These are phyloP conservation scores for Morpho achilles DNA, from an alignment of 2,888 invertebrate species.

Conservation along the genomic window DNA sequence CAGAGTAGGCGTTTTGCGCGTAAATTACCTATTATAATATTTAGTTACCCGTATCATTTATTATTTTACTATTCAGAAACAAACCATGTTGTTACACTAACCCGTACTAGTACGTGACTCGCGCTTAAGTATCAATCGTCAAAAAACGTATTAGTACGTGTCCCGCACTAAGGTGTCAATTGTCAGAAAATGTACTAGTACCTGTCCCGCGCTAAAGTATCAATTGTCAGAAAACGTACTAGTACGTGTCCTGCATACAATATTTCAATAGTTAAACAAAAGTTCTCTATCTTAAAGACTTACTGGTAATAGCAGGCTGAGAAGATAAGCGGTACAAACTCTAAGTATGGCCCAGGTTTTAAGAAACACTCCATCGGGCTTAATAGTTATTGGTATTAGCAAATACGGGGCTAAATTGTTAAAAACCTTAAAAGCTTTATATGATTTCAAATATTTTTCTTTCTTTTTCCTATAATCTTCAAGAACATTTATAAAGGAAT, in stretches of 20 bases:
- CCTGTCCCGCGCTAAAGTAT: too few relatives aligned
- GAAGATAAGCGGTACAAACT: conserved; percentile 47
- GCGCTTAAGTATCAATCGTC: too few relatives aligned
- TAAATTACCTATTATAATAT: too few relatives aligned
- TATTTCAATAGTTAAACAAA: not conserved
- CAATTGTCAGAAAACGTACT: too few relatives aligned
- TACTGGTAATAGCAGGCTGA: conserved; percentile 63
- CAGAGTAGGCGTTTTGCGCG: too few relatives aligned
- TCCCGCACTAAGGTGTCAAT: too few relatives aligned
- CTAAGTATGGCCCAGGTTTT: conserved; percentile 58
- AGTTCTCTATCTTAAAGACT: conserved; percentile 22
- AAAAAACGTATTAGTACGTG: too few relatives aligned
- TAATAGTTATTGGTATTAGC: conserved; percentile 57
- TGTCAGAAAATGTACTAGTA: too few relatives aligned
- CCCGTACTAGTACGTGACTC: too few relatives aligned
- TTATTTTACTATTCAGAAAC: too few relatives aligned
- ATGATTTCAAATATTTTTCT: conserved; percentile 56
- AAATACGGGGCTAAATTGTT: conserved; percentile 55
- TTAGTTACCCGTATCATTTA: too few relatives aligned
- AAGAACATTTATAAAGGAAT: conserved; percentile 61
- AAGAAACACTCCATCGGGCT: conserved; percentile 62
- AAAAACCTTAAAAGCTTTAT: conserved; percentile 47
- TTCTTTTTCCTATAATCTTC: conserved; percentile 47
- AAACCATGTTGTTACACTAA: not conserved
- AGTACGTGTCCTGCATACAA: not conserved